Base-by-base conservation (phyloP, 2,113 vertebrate genomes). In the Spermophilus dauricus region DNA sequence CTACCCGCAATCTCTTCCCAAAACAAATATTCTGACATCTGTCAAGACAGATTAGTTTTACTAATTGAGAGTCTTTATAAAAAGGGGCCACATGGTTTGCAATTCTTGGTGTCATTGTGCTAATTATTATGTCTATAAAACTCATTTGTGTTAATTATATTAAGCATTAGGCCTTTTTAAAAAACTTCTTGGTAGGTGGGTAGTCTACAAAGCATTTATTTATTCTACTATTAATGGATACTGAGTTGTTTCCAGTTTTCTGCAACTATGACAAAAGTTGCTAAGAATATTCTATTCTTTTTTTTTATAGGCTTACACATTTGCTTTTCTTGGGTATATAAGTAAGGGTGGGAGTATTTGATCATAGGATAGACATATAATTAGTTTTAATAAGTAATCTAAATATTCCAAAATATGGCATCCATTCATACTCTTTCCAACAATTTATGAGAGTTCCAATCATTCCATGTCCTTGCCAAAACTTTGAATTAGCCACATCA, bases 321-420 rank as follows among this genome's bases (percentile, higher is more conserved):
- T 83, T 2, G n/a, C 76, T 92, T 82, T 22, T 84, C 32, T 85
- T 42, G 17, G 4, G 5, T 72, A 39, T 83, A 42, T 75, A 78
- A 81, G n/a, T 80, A 86, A 56, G 17, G 58, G 24, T 82, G 37
- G 53, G 89, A 78, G 77, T 95, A 92, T 42, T 82, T 94, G 5
- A 53, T 37, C 42, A 67, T 14, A 75, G 58, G 10, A 2, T 34
- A 86, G 34, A 45, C 10, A 34, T 67, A 26, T 51, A 63, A 72
- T 85, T 85, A 70, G 28, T 93, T 93, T 91, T 37, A 85, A 34
- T 48, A 91, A n/a, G 4, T 48, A 53, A 26, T 86, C 30, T 48
- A 72, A 86, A 16, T 39, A 53, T 86, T 89, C 14, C n/a, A 63
- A 89, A 84, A 58, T 85, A 65, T 63, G 42, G 8, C 16, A 51